A percentile compares a stretch with the other conserved stretches of the same genome.
These are phyloP conservation scores for Oreochromis niloticus DNA, from an alignment of 2,113 vertebrate genomes.

Conservation along the genomic window DNA sequence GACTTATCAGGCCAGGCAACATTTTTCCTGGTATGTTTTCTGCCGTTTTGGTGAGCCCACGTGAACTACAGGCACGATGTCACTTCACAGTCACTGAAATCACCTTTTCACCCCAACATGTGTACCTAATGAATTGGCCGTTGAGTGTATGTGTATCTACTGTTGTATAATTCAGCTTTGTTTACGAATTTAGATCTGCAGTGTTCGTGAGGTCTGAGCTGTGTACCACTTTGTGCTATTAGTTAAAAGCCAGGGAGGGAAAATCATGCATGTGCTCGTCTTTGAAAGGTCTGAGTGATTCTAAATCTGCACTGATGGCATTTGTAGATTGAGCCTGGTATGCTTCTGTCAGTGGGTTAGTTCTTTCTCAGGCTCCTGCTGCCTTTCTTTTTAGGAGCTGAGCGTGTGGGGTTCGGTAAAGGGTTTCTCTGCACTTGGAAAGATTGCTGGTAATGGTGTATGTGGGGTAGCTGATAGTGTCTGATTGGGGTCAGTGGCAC, in stretches of 20 bases:
- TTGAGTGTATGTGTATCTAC: not conserved
- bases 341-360: slow-evolving; percentile 24
- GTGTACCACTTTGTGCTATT: not conserved
- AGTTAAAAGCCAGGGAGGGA: not conserved
- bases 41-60: not conserved
- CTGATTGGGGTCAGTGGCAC: slow-evolving; percentile 1
- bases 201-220: not conserved
- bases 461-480: not conserved
- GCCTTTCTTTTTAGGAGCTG: not conserved
- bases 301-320: slow-evolving; percentile 17
- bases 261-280: not conserved
- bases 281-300: not conserved
- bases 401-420: not conserved
- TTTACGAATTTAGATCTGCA: not conserved
- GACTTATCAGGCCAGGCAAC: not conserved
- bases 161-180: not conserved
- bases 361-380: slow-evolving; percentile 46
- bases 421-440: not conserved
- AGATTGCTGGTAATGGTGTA: not conserved
- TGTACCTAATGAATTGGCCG: not conserved
- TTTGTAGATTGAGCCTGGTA: slow-evolving; percentile 10
- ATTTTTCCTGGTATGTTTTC: not conserved
- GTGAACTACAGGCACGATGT: not conserved
- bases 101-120: not conserved
- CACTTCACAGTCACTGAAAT: not conserved